Evolutionary conservation across 2,113 vertebrate genomes (phyloP).

Genomic region (Pachypanchax playfairii): DNA sequence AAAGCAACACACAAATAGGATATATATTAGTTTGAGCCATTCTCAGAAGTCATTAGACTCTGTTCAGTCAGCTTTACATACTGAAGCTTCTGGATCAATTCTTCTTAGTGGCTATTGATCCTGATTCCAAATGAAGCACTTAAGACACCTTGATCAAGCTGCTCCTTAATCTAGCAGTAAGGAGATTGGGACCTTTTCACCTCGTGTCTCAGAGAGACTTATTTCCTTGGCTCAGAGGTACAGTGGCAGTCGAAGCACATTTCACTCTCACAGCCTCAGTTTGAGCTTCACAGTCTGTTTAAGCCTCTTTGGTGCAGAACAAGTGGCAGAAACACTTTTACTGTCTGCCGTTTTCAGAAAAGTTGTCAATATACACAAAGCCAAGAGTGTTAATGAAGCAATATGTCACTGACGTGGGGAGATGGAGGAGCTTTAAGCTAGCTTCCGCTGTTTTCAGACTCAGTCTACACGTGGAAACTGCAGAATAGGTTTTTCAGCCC

Average conservation of each 20-base stretch:
- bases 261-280: slow-evolving; percentile 23
- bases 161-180: slow-evolving; percentile 71
- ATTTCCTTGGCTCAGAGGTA: slow-evolving; percentile 44
- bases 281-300: slow-evolving; percentile 38
- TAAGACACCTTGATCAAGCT: slow-evolving; percentile 74
- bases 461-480: slow-evolving; percentile 7
- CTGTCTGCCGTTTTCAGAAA: slow-evolving; percentile 55
- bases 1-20: slow-evolving; percentile 4
- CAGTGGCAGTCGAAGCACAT: slow-evolving; percentile 42
- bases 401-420: slow-evolving; percentile 38
- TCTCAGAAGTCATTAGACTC: slow-evolving; percentile 65
- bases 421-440: slow-evolving; percentile 38
- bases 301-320: slow-evolving; percentile 47
- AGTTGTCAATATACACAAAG: slow-evolving; percentile 52
- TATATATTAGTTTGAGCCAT: slow-evolving; percentile 36
- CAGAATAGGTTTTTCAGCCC: slow-evolving; percentile 27
- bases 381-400: slow-evolving; percentile 58
- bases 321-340: slow-evolving; percentile 41
- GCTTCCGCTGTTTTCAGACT: slow-evolving; percentile 30
- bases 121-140: slow-evolving; percentile 72
- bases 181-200: slow-evolving; percentile 71
- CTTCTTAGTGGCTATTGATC: slow-evolving; percentile 71
- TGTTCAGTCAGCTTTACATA: slow-evolving; percentile 68
- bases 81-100: slow-evolving; percentile 61
- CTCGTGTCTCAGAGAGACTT: slow-evolving; percentile 53